Percentiles rank a stretch among this genome's conserved stretches.
phyloP scores from a whole-genome alignment of 2,888 invertebrate genomes.

The Sclerodermus sp. region DNA sequence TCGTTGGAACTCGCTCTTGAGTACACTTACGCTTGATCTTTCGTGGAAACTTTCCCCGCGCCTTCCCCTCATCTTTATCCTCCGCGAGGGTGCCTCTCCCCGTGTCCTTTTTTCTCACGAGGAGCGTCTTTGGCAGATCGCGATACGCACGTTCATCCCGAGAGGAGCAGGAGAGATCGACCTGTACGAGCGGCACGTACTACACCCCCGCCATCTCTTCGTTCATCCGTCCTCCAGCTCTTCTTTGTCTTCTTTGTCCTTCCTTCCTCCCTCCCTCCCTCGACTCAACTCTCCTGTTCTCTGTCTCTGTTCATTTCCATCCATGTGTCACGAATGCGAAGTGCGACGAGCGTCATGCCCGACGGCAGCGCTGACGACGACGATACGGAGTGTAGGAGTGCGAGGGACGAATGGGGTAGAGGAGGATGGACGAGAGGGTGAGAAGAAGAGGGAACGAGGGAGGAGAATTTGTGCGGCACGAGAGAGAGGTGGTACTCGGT shows the following conservation, averaged over 20 bases:
- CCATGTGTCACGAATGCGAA: not conserved
- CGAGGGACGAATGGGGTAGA: not conserved
- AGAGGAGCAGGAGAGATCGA: not conserved
- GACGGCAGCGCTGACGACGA: not conserved
- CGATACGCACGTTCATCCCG: too few relatives aligned
- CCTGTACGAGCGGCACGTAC: not conserved
- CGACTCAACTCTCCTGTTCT: not conserved
- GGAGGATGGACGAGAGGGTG: not conserved
- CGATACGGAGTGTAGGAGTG: not conserved
- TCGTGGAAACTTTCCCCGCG: too few relatives aligned
- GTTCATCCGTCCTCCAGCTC: not conserved
- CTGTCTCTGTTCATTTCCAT: not conserved
- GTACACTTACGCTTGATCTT: too few relatives aligned
- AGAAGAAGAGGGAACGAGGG: not conserved
- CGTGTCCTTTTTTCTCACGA: too few relatives aligned
- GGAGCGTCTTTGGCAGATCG: too few relatives aligned
- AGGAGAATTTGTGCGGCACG: not conserved
- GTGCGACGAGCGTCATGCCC: not conserved
- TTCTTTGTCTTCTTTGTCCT: conserved; percentile 4
- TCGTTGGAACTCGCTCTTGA: too few relatives aligned
- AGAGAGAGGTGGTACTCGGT: not conserved
- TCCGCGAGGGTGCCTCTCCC: too few relatives aligned
- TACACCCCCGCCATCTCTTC: not conserved
- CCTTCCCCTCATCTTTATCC: too few relatives aligned
- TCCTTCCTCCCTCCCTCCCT: conserved; percentile 2